These are phyloP conservation scores for Glyptemys insculpta DNA, from an alignment of 2,797 vertebrate species.

Conservation along the genomic window DNA sequence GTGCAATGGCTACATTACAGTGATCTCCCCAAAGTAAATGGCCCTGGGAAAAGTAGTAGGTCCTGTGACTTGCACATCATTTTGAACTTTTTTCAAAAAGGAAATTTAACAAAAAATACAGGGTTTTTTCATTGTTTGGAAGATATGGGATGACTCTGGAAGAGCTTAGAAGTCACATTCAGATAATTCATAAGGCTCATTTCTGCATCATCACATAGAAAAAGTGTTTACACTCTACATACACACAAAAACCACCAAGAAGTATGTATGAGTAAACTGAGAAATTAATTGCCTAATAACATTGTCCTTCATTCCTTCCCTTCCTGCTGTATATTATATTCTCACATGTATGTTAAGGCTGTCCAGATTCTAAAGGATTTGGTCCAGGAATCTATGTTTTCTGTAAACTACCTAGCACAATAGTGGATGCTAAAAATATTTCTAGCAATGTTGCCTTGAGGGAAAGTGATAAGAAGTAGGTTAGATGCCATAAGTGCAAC, in stretches of 20 bases:
- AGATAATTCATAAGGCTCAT: neutral
- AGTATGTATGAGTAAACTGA: neutral
- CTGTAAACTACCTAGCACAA: neutral
- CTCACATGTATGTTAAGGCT: neutral
- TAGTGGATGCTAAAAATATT: neutral
- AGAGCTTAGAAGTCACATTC: neutral
- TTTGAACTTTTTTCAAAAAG: neutral
- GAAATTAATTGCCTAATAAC: neutral
- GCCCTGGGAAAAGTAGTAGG: neutral
- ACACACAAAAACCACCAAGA: accelerated
- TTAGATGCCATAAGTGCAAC: accelerated
- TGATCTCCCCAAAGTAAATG: no score
- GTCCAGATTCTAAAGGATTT: neutral
- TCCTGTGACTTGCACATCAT: neutral
- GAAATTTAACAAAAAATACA: no score
- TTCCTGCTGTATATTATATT: no score
- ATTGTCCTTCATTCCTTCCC: no score
- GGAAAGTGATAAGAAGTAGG: neutral
- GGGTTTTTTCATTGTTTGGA: no score
- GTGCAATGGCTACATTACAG: no score
- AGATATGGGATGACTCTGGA: neutral
- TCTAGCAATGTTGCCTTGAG: neutral
- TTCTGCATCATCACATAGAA: neutral
- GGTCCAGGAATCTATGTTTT: neutral
- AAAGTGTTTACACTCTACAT: accelerated